Conservation (phyloP, 2,113 vertebrate genomes). For the Paraplagusia blochii region DNA sequence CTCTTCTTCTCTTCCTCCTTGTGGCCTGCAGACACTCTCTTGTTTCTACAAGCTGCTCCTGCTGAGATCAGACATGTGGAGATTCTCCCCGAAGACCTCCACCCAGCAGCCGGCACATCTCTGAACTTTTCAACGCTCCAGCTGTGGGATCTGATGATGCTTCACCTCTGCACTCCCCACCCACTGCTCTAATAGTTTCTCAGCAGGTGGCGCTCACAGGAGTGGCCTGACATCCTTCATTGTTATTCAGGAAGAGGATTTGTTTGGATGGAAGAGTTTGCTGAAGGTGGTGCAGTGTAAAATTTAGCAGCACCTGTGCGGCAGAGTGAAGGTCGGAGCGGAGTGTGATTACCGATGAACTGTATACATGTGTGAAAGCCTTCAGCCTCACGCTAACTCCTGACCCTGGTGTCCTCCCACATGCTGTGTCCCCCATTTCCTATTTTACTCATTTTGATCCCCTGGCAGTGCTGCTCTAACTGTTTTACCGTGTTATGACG, state of each 20-base stretch:
- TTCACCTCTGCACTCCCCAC: constrained; percentile 12
- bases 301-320: too few relatives aligned
- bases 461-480: too few relatives aligned
- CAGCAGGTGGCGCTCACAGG: constrained; percentile 30
- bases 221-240: constrained; percentile 1
- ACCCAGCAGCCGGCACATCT: constrained; percentile 25
- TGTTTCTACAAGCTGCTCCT: constrained; percentile 57
- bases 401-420: too few relatives aligned
- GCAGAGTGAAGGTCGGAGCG: too few relatives aligned
- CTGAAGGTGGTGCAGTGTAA: constrained; percentile 15
- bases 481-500: too few relatives aligned
- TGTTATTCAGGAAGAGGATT: constrained; percentile 15
- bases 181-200: constrained; percentile 33
- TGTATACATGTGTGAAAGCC: too few relatives aligned
- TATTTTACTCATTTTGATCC: too few relatives aligned
- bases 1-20: constrained; percentile 1
- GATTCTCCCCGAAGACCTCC: constrained; percentile 46
- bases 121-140: constrained; percentile 46
- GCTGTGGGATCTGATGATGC: constrained; percentile 36
- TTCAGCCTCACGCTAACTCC: too few relatives aligned
- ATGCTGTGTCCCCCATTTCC: too few relatives aligned
- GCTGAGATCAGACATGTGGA: constrained; percentile 59
- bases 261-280: constrained; percentile 3
- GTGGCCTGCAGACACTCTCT: constrained; percentile 50
- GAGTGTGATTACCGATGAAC: too few relatives aligned